Evolutionary conservation across 2,888 invertebrate species (phyloP).

Genomic region (Exephanes ischioxanthus): DNA sequence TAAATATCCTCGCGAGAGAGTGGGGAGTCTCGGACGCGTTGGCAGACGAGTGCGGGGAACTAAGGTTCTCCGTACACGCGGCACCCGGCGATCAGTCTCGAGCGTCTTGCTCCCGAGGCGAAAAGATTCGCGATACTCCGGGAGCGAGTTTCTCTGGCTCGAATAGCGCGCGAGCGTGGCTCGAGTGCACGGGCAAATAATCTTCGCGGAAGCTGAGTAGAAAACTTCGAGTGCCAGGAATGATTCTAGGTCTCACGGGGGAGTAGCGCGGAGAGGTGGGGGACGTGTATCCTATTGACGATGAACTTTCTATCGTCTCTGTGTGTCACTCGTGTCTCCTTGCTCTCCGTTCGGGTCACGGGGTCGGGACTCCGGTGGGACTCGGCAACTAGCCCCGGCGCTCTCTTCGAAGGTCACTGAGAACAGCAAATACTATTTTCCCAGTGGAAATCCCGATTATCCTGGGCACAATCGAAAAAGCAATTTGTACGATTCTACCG

Average conservation of each 20-base stretch:
- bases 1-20: constrained; percentile 11
- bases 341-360: constrained; percentile 67
- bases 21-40: neutral
- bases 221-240: constrained; percentile 7
- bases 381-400: constrained; percentile 14
- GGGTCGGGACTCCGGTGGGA: constrained; percentile 61
- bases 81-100: neutral
- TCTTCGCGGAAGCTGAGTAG: constrained; percentile 3
- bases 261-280: neutral
- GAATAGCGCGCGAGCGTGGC: neutral
- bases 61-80: neutral
- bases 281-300: constrained; percentile 26
- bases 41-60: neutral
- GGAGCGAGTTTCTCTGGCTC: neutral
- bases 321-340: constrained; percentile 78
- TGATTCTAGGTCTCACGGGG: constrained; percentile 7
- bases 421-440: neutral
- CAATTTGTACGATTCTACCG: constrained; percentile 8
- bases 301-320: constrained; percentile 79
- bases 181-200: neutral
- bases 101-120: constrained; percentile 4
- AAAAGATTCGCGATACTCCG: constrained; percentile 5
- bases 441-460: neutral
- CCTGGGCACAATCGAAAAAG: neutral
- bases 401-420: neutral